Percentiles rank a stretch among this genome's conserved stretches.
Conservation (phyloP, 2,888 invertebrate species). For the Melanchra persicariae region DNA sequence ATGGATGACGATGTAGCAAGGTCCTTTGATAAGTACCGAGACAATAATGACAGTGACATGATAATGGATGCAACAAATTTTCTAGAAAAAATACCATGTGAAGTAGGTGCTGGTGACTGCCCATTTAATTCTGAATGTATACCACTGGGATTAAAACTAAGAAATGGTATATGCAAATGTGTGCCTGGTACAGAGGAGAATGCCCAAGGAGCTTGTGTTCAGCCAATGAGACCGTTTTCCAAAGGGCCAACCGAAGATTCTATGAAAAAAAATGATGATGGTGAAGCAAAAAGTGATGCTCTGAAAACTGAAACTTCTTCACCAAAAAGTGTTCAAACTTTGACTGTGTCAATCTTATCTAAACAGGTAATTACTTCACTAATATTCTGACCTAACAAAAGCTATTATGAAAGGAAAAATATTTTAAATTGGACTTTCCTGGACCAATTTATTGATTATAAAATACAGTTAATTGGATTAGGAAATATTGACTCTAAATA, state of each 20-base stretch:
- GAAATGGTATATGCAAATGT: conserved; percentile 94
- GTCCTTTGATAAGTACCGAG: conserved; percentile 82
- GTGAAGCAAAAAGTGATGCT: conserved; percentile 74
- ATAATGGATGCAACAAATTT: conserved; percentile 88
- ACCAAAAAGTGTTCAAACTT: conserved; percentile 91
- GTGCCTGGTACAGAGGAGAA: conserved; percentile 90
- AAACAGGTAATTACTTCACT: conserved; percentile 89
- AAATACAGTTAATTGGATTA: neutral
- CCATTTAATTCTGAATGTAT: conserved; percentile 93
- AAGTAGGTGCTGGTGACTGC: conserved; percentile 91
- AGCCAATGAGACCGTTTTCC: conserved; percentile 80
- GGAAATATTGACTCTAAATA: neutral
- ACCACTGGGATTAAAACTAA: conserved; percentile 87
- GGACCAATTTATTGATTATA: neutral
- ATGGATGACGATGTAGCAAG: conserved; percentile 83
- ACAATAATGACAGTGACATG: conserved; percentile 85
- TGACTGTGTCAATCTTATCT: conserved; percentile 94
- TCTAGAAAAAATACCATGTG: conserved; percentile 90
- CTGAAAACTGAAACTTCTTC: conserved; percentile 81
- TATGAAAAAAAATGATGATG: conserved; percentile 80
- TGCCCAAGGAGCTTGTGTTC: conserved; percentile 82
- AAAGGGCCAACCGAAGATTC: conserved; percentile 84
- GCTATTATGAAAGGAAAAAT: neutral
- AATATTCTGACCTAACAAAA: neutral
- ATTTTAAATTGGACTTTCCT: neutral